phyloP scores from a whole-genome alignment of 1,140 invertebrate genomes.

The Anoplophora glabripennis region DNA sequence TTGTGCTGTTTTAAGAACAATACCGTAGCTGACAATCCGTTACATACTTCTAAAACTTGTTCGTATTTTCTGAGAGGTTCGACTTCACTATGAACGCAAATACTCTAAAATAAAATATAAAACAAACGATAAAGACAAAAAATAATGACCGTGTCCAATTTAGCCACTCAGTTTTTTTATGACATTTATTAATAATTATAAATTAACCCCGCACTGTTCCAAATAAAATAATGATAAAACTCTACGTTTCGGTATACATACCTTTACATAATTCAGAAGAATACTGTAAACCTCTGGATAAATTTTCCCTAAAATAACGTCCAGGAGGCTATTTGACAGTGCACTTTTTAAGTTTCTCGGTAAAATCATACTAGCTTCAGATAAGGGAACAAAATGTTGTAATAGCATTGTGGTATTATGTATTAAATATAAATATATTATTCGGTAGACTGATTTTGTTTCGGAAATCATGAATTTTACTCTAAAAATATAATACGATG shows the following conservation, averaged over 20 bases:
- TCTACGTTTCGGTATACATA: too few relatives aligned
- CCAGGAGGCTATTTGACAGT: constrained; percentile 40
- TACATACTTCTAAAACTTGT: constrained; percentile 50
- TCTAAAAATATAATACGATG: constrained; percentile 29
- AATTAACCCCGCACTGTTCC: too few relatives aligned
- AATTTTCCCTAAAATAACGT: constrained; percentile 41
- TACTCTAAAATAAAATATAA: constrained; percentile 31
- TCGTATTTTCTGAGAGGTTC: constrained; percentile 45
- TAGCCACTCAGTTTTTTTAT: too few relatives aligned
- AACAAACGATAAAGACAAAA: not conserved
- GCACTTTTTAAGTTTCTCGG: constrained; percentile 45
- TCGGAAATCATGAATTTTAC: constrained; percentile 41
- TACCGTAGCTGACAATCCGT: constrained; percentile 52
- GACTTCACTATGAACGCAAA: constrained; percentile 28
- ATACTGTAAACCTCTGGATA: constrained; percentile 44
- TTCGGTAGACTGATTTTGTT: constrained; percentile 30
- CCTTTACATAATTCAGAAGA: constrained; percentile 41
- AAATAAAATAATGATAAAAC: too few relatives aligned
- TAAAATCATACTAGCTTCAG: constrained; percentile 36
- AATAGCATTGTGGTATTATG: constrained; percentile 35
- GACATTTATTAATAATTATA: too few relatives aligned
- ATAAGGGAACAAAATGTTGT: constrained; percentile 36
- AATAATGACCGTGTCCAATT: not conserved
- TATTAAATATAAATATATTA: constrained; percentile 41
- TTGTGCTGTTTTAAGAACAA: constrained; percentile 49